Conservation (phyloP, 2,888 invertebrate genomes). For the Brachynemurus nebulosus region DNA sequence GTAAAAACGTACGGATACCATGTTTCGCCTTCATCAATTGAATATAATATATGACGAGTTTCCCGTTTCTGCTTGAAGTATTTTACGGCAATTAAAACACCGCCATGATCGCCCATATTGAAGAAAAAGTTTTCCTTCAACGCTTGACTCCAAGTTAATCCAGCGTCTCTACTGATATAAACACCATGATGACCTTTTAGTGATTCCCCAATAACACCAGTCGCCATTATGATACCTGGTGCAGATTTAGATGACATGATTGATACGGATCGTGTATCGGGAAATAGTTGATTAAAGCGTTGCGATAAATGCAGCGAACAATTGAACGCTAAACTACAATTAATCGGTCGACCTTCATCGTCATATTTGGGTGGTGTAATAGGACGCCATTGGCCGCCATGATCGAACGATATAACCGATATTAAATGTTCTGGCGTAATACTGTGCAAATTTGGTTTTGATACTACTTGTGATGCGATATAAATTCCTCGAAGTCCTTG, state of each 20-base stretch:
- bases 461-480: slow-evolving; percentile 66
- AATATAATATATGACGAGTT: slow-evolving; percentile 68
- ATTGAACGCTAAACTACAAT: slow-evolving; percentile 47
- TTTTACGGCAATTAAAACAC: slow-evolving; percentile 71
- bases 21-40: slow-evolving; percentile 71
- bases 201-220: slow-evolving; percentile 64
- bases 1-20: slow-evolving; percentile 61
- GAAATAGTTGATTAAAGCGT: slow-evolving; percentile 70
- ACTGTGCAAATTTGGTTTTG: slow-evolving; percentile 33
- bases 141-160: slow-evolving; percentile 63
- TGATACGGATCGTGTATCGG: slow-evolving; percentile 61
- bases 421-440: slow-evolving; percentile 61
- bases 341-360: slow-evolving; percentile 49
- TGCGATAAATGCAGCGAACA: slow-evolving; percentile 83
- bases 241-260: slow-evolving; percentile 79
- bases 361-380: slow-evolving; percentile 58
- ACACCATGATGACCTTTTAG: slow-evolving; percentile 71
- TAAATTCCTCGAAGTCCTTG: slow-evolving; percentile 79
- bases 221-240: slow-evolving; percentile 77
- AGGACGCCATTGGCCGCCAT: slow-evolving; percentile 70
- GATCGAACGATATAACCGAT: slow-evolving; percentile 73
- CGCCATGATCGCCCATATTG: slow-evolving; percentile 85
- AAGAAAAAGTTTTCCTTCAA: slow-evolving; percentile 71
- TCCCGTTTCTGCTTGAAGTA: slow-evolving; percentile 63
- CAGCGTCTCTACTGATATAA: slow-evolving; percentile 69